These are phyloP conservation scores for Strix uralensis DNA, from an alignment of 2,113 vertebrate genomes.

Conservation along the genomic window DNA sequence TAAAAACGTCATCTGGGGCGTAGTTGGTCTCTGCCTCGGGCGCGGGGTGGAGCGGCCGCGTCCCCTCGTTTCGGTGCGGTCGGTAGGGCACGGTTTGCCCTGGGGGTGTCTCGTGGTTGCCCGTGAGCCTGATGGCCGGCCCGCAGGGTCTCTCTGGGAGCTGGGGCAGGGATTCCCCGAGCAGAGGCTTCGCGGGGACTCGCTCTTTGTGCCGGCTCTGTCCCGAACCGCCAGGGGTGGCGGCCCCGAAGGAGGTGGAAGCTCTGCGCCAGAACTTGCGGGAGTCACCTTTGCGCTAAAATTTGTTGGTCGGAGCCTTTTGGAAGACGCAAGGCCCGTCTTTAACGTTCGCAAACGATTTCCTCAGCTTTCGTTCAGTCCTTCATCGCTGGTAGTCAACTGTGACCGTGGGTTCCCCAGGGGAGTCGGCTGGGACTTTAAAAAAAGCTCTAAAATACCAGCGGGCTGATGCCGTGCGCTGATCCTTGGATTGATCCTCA, in stretches of 20 bases:
- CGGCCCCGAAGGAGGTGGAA: fast-evolving
- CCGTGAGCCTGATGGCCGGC: fast-evolving
- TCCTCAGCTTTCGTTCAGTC: not conserved
- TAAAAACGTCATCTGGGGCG: not conserved
- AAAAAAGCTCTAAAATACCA: not conserved
- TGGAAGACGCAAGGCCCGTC: not conserved
- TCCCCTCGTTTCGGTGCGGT: fast-evolving
- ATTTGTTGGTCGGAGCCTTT: fast-evolving
- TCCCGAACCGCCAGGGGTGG: not conserved
- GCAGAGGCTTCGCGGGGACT: fast-evolving
- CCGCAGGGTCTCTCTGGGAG: fast-evolving
- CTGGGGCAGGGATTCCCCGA: not conserved
- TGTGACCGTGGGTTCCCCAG: fast-evolving
- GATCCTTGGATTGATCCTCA: fast-evolving
- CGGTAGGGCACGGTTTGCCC: not conserved
- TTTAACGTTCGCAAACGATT: not conserved
- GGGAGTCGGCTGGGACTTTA: not conserved
- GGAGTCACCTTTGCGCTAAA: not conserved
- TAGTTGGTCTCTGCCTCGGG: no score
- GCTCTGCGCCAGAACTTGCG: not conserved
- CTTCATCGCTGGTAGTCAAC: not conserved
- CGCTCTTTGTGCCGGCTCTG: no score
- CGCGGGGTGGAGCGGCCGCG: not conserved
- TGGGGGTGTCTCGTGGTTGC: not conserved
- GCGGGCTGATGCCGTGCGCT: fast-evolving